Evolutionary conservation across 2,113 vertebrate species (phyloP).

Genomic region (Psittacus erithacus): DNA sequence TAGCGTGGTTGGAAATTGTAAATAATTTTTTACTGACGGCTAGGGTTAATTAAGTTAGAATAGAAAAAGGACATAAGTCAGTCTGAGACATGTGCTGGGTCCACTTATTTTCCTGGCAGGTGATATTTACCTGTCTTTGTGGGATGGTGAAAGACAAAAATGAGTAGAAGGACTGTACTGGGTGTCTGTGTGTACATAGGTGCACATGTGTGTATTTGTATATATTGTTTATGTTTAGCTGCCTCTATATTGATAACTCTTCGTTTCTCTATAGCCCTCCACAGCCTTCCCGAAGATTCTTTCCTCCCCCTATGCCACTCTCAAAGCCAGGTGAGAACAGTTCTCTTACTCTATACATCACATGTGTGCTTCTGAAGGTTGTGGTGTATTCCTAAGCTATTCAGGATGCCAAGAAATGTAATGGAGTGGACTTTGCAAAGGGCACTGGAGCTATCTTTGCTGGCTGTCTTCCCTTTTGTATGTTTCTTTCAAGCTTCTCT

Average conservation of each 20-base stretch:
- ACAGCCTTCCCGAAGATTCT: constrained; percentile 89
- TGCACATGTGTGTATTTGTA: not conserved
- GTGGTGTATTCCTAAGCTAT: not conserved
- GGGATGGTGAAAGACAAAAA: not conserved
- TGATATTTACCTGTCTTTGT: not conserved
- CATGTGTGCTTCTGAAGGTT: not conserved
- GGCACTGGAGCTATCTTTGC: not conserved
- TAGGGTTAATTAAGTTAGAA: not conserved
- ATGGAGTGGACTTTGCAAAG: not conserved
- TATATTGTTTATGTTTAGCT: not conserved
- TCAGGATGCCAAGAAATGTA: not conserved
- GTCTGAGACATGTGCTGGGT: not conserved
- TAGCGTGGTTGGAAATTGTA: not conserved
- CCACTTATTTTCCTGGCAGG: not conserved
- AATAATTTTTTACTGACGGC: not conserved
- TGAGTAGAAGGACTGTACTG: not conserved
- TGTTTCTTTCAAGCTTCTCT: not conserved
- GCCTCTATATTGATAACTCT: not conserved
- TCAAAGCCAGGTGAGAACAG: constrained; percentile 91
- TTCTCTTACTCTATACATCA: not conserved
- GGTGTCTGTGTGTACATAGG: not conserved
- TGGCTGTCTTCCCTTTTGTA: not conserved
- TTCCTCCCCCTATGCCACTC: constrained; percentile 96
- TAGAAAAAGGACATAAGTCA: not conserved
- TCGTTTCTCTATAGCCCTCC: constrained; percentile 80